Base-by-base conservation (phyloP, 1,140 invertebrate genomes). In the Drosophila kurseongensis region DNA sequence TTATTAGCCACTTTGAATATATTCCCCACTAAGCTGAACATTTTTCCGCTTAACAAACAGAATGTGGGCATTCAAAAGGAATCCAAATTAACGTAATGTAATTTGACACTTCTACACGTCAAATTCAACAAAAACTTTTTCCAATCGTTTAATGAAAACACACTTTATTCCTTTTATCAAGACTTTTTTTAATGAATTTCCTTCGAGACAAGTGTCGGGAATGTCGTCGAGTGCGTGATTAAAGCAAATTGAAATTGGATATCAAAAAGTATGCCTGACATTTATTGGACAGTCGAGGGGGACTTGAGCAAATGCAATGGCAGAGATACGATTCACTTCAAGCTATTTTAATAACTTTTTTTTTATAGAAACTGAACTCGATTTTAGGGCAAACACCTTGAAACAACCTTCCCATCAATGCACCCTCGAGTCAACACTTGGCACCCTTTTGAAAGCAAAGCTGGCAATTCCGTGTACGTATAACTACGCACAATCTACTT, bases 51-150 rank as follows among this genome's bases (percentile, higher is more conserved):
- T 16, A 35, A 51, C 12, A 35, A 3, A 41, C 59, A 42, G 57
- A 66, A 62, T 35, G 57, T 36, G 38, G 8, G 13, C 55, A 48
- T 50, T 45, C 40, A 35, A 61, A 59, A 56, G 44, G 66, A 88
- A 83, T 82, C 56, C 61, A 82, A 88, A 86, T 82, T 63, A 88
- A 82, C 47, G 83, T 68, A 74, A 88, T 88, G 59, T 88, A 89
- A 88, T 89, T 88, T 88, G 83, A 88, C 83, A 83, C 62, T 83
- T 74, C 44, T 14, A 63, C 72, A 47, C 80, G 84, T 88, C 83
- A 88, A 74, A 80, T 80, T 66, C 81, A 71, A 75, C 51, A 42
- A 62, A 88, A 82, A 82, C 83, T 88, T 88, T 75, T 48, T 36
- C 16, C 47, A 40, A 42, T 78, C 47, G 62, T 62, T 77, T 68